Evolutionary conservation across 2,797 vertebrate genomes (phyloP).

Genomic region (Coendou prehensilis): DNA sequence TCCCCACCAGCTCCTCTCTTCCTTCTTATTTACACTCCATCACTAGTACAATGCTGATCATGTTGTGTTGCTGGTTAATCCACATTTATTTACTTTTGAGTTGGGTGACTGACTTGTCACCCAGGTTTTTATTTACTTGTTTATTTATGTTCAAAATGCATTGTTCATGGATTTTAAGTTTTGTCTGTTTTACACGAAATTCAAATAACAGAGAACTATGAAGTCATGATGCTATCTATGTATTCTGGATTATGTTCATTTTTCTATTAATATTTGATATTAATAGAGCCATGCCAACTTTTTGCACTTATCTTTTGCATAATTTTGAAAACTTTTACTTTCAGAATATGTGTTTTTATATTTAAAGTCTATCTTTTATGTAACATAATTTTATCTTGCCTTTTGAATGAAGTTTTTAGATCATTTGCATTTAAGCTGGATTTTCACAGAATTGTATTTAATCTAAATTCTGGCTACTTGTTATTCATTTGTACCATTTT

Average conservation of each 20-base stretch:
- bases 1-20: not conserved
- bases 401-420: not conserved
- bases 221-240: not conserved
- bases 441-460: not conserved
- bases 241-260: not conserved
- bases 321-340: not conserved
- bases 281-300: not conserved
- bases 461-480: not conserved
- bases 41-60: not conserved
- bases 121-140: not conserved
- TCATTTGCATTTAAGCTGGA: not conserved
- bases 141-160: not conserved
- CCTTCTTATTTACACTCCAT: not conserved
- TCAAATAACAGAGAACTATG: not conserved
- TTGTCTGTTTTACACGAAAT: not conserved
- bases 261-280: not conserved
- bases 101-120: not conserved
- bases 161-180: not conserved
- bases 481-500: not conserved
- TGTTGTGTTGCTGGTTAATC: not conserved
- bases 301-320: not conserved
- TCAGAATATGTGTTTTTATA: not conserved
- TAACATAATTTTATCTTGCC: not conserved
- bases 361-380: not conserved
- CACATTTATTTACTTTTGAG: not conserved